Evolutionary conservation across 2,797 vertebrate genomes (phyloP).

Genomic region (Tragopan temminckii): DNA sequence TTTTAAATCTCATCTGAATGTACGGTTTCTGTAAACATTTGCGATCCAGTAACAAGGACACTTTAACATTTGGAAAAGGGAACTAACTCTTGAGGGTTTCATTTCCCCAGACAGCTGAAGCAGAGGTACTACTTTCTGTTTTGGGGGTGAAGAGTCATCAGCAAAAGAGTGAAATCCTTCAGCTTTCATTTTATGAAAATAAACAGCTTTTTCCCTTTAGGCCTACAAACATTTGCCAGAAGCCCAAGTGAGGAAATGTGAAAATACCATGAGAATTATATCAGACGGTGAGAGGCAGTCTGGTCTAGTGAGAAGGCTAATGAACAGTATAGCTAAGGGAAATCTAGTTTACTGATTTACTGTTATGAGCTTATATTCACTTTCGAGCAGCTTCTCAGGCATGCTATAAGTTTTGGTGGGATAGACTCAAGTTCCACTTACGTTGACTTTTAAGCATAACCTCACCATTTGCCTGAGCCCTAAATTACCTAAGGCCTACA

Average conservation of each 20-base stretch:
- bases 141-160: conserved; percentile 12
- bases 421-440: neutral
- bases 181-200: conserved; percentile 33
- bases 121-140: conserved; percentile 31
- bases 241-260: conserved; percentile 33
- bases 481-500: neutral
- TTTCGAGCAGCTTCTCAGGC: neutral
- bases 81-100: neutral
- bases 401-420: neutral
- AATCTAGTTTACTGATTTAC: neutral
- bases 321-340: neutral
- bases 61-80: neutral
- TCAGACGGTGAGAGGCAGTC: conserved; percentile 49
- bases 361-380: neutral
- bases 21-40: neutral
- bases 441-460: neutral
- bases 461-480: neutral
- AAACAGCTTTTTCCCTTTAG: conserved; percentile 61
- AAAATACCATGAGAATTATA: conserved; percentile 51
- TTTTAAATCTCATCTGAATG: neutral
- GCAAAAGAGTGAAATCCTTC: conserved; percentile 20
- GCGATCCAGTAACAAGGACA: neutral
- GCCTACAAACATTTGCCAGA: conserved; percentile 57
- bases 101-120: neutral
- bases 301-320: conserved; percentile 60